These are phyloP conservation scores for Celastrina argiolus DNA, from an alignment of 2,888 invertebrate species.

Conservation along the genomic window DNA sequence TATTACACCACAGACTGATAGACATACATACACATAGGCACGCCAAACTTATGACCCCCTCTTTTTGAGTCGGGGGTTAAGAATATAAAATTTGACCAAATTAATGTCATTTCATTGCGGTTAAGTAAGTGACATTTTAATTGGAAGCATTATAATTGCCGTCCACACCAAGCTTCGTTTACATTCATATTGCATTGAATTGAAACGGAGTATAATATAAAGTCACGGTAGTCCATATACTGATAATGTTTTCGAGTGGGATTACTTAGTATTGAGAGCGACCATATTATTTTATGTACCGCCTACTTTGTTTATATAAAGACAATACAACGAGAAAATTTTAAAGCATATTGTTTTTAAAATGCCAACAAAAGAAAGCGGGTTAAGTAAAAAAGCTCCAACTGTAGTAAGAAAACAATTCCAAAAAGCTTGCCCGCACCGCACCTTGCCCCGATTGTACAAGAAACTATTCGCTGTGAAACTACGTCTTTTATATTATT, in stretches of 20 bases:
- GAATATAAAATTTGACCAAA: too few relatives aligned
- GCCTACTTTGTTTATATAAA: not conserved
- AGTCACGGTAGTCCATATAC: too few relatives aligned
- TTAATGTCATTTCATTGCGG: too few relatives aligned
- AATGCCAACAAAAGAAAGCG: not conserved
- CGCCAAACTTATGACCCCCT: too few relatives aligned
- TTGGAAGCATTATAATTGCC: too few relatives aligned
- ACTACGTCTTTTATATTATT: not conserved
- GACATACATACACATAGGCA: too few relatives aligned
- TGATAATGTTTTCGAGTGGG: not conserved
- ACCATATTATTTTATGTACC: not conserved
- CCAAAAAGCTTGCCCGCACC: not conserved
- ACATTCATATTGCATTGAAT: too few relatives aligned
- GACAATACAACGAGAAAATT: not conserved
- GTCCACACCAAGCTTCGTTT: too few relatives aligned
- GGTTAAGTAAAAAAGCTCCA: constrained; percentile 1
- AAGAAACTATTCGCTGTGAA: not conserved
- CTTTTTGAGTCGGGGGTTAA: too few relatives aligned
- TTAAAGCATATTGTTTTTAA: constrained; percentile 4
- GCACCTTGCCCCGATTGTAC: not conserved
- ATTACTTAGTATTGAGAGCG: not conserved
- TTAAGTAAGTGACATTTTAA: too few relatives aligned
- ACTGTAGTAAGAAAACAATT: not conserved
- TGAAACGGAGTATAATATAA: too few relatives aligned
- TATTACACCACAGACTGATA: too few relatives aligned